phyloP scores from a whole-genome alignment of 2,797 vertebrate genomes.

The Acipenser oxyrinchus region DNA sequence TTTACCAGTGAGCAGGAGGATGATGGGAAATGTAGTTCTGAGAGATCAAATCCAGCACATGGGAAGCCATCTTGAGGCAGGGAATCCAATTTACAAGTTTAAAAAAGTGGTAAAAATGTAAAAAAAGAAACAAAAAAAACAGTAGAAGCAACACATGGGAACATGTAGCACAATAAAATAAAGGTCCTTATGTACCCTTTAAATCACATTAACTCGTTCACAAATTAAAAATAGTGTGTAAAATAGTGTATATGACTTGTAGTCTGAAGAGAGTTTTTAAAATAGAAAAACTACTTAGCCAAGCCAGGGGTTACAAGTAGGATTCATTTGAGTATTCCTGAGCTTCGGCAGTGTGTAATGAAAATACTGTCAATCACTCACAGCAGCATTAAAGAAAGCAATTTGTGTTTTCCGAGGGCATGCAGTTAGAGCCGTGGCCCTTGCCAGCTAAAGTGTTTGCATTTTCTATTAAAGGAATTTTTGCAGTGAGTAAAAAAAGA shows the following conservation, averaged over 20 bases:
- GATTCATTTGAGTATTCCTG: neutral
- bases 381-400: neutral
- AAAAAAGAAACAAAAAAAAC: no score
- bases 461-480: slow-evolving; percentile 5
- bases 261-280: neutral
- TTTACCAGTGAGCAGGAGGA: no score
- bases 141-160: no score
- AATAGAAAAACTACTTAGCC: slow-evolving; percentile 4
- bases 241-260: neutral
- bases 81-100: no score
- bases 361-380: slow-evolving; percentile 12
- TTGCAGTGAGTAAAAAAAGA: neutral
- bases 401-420: slow-evolving; percentile 8
- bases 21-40: no score
- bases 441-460: neutral
- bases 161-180: no score
- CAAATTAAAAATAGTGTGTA: no score
- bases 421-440: neutral
- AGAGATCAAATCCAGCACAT: no score
- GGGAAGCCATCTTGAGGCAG: no score
- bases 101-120: no score
- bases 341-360: neutral
- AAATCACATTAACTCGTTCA: no score
- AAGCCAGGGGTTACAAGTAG: neutral
- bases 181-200: no score